A percentile compares a stretch with the other conserved stretches of the same genome.
phyloP scores from a whole-genome alignment of 1,140 invertebrate species.

The Wiebesia pumilae region DNA sequence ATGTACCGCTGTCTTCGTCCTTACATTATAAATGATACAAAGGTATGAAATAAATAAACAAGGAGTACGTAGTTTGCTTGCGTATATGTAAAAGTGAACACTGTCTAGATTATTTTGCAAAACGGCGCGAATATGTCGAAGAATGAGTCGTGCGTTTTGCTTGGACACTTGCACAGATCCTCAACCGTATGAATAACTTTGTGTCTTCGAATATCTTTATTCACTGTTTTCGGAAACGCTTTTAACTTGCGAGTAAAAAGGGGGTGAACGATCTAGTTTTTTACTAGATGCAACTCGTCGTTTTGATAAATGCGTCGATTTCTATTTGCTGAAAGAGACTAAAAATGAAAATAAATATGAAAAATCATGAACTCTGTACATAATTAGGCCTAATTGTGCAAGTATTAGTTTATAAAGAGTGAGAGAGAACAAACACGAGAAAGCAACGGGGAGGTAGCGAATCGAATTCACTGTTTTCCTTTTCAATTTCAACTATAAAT shows the following conservation, averaged over 20 bases:
- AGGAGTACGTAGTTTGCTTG: background rate
- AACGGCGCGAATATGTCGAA: too few species aligned
- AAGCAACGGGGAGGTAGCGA: background rate
- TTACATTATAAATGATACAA: background rate
- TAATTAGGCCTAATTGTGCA: slow-evolving; percentile 50
- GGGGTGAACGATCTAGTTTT: background rate
- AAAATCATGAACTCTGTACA: slow-evolving; percentile 33
- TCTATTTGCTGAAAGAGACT: background rate
- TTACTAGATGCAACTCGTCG: background rate
- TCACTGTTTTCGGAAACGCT: background rate
- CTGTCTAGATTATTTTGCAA: background rate
- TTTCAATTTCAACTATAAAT: background rate
- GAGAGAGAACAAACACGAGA: background rate
- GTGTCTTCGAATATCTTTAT: slow-evolving; percentile 3
- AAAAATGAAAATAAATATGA: too few species aligned
- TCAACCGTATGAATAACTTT: background rate
- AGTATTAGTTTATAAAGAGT: slow-evolving; percentile 22
- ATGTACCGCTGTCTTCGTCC: too few species aligned
- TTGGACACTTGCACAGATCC: background rate
- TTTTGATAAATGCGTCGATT: slow-evolving; percentile 11
- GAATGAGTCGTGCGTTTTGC: too few species aligned
- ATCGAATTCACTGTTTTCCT: slow-evolving; percentile 29
- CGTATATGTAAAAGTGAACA: background rate
- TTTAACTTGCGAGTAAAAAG: background rate
- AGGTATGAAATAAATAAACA: background rate